phyloP scores from a whole-genome alignment of 1,140 invertebrate species.

The Nasonia vitripennis region DNA sequence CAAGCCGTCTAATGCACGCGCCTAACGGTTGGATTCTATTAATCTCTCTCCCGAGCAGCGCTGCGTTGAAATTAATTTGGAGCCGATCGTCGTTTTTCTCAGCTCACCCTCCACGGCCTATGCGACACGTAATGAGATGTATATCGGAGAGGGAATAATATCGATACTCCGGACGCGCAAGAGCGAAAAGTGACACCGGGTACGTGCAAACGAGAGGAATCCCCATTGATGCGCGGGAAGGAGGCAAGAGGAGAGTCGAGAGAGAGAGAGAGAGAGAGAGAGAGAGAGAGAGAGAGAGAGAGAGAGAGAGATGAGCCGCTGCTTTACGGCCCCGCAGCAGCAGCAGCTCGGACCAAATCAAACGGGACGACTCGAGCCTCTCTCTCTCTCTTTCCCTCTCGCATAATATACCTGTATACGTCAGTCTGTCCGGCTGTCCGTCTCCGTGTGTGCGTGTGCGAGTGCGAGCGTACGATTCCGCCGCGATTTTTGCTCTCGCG shows the following conservation, averaged over 20 bases:
- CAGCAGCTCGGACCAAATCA: background rate
- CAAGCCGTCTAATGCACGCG: no score
- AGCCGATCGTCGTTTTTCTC: background rate
- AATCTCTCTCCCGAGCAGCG: no score
- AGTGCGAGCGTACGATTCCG: conserved; percentile 20
- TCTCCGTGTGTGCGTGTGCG: background rate
- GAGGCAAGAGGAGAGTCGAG: no score
- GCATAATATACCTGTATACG: conserved; percentile 6
- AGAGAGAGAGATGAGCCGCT: background rate
- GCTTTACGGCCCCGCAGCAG: background rate
- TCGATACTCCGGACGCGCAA: background rate
- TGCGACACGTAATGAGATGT: background rate
- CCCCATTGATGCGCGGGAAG: background rate
- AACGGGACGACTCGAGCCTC: conserved; percentile 3
- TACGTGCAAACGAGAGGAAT: conserved; percentile 42
- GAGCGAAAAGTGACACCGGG: conserved; percentile 49
- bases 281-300: background rate
- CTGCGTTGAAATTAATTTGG: background rate
- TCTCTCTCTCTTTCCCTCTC: no score
- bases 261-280: background rate
- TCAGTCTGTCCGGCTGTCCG: background rate
- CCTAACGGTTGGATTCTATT: no score
- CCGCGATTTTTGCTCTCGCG: conserved; percentile 29
- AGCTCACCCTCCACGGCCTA: background rate
- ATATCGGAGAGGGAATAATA: background rate